Evolutionary conservation across 2,113 vertebrate species (phyloP), one percentile per base, ranked within the genome.

Genomic region (Clarias magur): DNA sequence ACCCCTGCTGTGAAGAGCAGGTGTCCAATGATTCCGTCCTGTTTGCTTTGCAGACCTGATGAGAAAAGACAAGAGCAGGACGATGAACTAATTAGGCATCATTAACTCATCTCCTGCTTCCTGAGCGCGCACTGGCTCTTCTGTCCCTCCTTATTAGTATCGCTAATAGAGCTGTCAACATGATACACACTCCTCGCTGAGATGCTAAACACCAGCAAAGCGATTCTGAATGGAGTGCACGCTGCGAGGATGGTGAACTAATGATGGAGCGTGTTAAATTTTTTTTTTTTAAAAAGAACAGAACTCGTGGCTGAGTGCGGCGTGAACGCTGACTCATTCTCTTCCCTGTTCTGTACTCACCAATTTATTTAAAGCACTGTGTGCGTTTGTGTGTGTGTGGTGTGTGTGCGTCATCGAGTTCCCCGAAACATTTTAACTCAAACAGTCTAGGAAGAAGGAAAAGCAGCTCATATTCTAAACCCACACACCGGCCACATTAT

Each of bases 61-160:
- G 82, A 70, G 80, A 73, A 80, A 87, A 42, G 73, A 53, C 76
- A 83, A 23, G 60, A 54, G 54, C 63, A 60, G 70, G 70, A 25
- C 83, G 59, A 11, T 63, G 54, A 85, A 89, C 83, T 91, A 91
- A 92, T 92, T 90, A 90, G 48, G 56, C 83, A 81, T 88, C 91
- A 93, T 95, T 94, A 94, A 91, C 90, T 91, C 91, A 91, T 94
- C 92, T 93, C 93, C 85, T 90, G 88, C 91, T 90, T 90, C 90
- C 87, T 91, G 91, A 78, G 84, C 85, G 91, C 89, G 83, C 85
- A 88, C 88, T 88, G 72, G 34, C 62, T 79, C 92, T 92, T 94
- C 94, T 93, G 92, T 93, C 90, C 90, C 89, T 60, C 75, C 89
- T 89, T 91, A 93, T 92, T 89, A 91, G 82, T 87, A 89, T 88